Base-by-base conservation (phyloP, 2,797 vertebrate genomes). In the Xyrichtys novacula region DNA sequence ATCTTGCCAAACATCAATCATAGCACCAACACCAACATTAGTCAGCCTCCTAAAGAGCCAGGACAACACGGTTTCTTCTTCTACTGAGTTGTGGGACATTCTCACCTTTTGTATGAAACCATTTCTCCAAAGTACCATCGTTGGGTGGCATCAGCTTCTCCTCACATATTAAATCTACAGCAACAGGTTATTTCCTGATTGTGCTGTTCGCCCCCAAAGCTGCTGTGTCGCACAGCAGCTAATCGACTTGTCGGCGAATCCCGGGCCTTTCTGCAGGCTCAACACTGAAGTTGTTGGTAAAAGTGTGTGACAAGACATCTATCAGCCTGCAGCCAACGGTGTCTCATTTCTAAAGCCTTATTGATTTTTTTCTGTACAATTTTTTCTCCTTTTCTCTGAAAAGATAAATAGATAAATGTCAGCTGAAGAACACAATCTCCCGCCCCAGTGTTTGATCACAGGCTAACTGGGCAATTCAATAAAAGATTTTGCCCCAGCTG, bases 381-480 rank as follows among this genome's bases (percentile, higher is more conserved):
- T 73, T 65, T 73, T 63, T 78, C 63, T n/a, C 17, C 15, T 54
- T 42, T 63, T 75, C 14, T 49, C 53, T 65, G 43, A 72, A 74
- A 84, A 65, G 57, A 89, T 80, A 82, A 86, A 84, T 75, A 71
- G 72, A 87, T 80, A 85, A 87, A 90, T 83, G 83, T 78, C 79
- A 84, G 71, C 64, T 7, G 40, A 80, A 68, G 69, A 80, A 74
- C 55, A 5, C 76, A 82, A 81, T 77, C 57, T 83, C 72, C 80
- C 61, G 78, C 66, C 54, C 58, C 49, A 48, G 71, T 77, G 66
- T 88, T 88, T 88, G 79, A 92, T 92, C 87, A 90, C 76, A 70
- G 60, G 54, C 88, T 89, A 89, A 84, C 84, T 80, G 80, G 65
- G 70, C 73, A 83, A 89, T 90, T 81, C 84, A 89, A 91, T 91